Evolutionary conservation across 2,797 vertebrate genomes (phyloP), one percentile per base, ranked within the genome.

Genomic region (Crax fasciolata): DNA sequence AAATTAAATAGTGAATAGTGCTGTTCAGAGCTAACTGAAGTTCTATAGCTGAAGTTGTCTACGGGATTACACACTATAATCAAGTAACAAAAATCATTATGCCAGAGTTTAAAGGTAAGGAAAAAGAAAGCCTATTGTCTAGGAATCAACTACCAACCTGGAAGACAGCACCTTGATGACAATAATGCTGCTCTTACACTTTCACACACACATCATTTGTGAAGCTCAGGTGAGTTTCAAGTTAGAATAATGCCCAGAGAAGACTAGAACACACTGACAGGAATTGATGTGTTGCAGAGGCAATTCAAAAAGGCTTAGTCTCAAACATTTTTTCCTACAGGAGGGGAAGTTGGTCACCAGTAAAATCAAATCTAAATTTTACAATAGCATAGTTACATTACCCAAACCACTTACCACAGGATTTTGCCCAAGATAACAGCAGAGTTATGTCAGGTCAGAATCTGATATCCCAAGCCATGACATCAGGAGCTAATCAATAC

Each of bases 321-420:
- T 27, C 20, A 74, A 71, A 32, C 4, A 27, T 44, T 92, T 74
- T 6, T 63, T 59, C 71, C 18, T n/a, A 25, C 25, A 73, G 54
- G 4, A 65, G 2, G 4, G 8, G 18, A 13, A 12, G 73, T 77
- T 61, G 13, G 5, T 46, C 43, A 85, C 28, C 8, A 39, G 39
- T 20, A 68, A 68, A 71, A 70, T 5, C 10, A 78, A 68, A 57
- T 49, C 3, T 15, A 54, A 63, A 9, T 48, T 43, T 44, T 59
- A 7, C 8, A 6, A 41, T 5, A 51, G 25, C 9, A 41, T 70
- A 84, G 23, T 61, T 65, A 43, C 4, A 20, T 4, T 39, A 38
- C 12, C 27, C 1, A 1, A 54, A 73, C 23, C 14, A 15, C 27
- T 10, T 87, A 5, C 17, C 0, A 1, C 24, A 55, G 19, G 11